Percentiles rank a stretch among this genome's conserved stretches.
Conservation (phyloP, 2,888 invertebrate species). For the Bellardia bayeri region DNA sequence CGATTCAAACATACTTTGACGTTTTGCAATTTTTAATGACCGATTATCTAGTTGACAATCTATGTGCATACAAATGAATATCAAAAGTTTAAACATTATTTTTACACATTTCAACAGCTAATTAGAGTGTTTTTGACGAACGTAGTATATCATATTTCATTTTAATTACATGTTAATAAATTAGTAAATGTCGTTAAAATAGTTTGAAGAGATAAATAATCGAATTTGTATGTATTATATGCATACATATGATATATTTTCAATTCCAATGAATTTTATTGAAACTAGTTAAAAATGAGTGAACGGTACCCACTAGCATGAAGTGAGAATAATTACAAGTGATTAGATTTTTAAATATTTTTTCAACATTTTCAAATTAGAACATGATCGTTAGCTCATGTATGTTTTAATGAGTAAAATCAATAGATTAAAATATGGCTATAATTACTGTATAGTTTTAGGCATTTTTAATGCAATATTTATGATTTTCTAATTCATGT, state of each 20-base stretch:
- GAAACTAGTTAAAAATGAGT: not conserved
- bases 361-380: too few species aligned
- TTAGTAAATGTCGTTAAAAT: not conserved
- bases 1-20: not conserved
- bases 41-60: constrained; percentile 29
- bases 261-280: not conserved
- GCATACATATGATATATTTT: not conserved
- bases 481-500: not conserved
- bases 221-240: not conserved
- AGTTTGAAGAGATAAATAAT: not conserved
- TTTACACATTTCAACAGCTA: constrained; percentile 21
- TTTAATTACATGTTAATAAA: constrained; percentile 9
- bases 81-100: not conserved
- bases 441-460: too few species aligned
- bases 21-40: constrained; percentile 31
- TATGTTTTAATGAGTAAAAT: not conserved
- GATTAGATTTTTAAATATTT: too few species aligned
- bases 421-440: too few species aligned
- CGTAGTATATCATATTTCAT: constrained; percentile 6
- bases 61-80: not conserved
- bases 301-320: too few species aligned
- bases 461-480: not conserved
- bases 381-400: too few species aligned
- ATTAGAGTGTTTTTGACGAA: constrained; percentile 9
- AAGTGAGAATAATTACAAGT: too few species aligned